Base-by-base conservation (phyloP, 2,113 vertebrate genomes). In the Illadopsis cleaveri region DNA sequence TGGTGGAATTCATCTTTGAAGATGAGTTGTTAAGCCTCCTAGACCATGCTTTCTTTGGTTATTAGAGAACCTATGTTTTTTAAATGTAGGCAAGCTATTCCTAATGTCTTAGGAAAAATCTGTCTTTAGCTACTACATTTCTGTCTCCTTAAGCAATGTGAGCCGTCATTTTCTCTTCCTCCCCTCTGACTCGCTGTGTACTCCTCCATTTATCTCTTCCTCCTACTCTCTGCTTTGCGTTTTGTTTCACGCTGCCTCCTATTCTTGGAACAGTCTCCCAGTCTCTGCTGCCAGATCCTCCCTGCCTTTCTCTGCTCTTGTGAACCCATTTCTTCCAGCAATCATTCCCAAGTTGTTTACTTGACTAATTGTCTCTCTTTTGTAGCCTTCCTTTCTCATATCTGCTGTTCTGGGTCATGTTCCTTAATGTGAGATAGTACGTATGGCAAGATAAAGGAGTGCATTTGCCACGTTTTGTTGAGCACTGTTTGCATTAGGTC, bases 261-360 rank as follows among this genome's bases (percentile, higher is more conserved):
- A 86, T 93, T 94, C 89, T 92, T 96, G 93, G 91, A 90, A 89
- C 79, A 82, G 83, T 96, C 82, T 96, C 60, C 93, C 51, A 76
- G 57, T 15, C 71, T 81, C 72, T 53, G 56, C 88, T 96, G 95
- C 96, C 90, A 96, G 88, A 76, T 79, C 51, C 28, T 90, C 69
- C 86, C 58, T 95, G 68, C 90, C 60, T 82, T 61, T 77, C 60
- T 80, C 76, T 72, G 38, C 69, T 95, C 53, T 75, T 53, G 61
- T 9, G 6, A 93, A 65, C 87, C 82, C 25, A 2, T 66, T 89
- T 88, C 78, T 93, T 86, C 82, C 84, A 86, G 58, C 42, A 91
- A 5, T 92, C 65, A 15, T 90, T 96, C 61, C 68, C 53, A 78
- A 48, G 60, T 92, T 93, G 76, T 86, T 93, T 90, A 78, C 60